Conservation (phyloP, 30 jellyfish, hydroid and myxozoan genomes). For the Catostylus mosaicus region DNA sequence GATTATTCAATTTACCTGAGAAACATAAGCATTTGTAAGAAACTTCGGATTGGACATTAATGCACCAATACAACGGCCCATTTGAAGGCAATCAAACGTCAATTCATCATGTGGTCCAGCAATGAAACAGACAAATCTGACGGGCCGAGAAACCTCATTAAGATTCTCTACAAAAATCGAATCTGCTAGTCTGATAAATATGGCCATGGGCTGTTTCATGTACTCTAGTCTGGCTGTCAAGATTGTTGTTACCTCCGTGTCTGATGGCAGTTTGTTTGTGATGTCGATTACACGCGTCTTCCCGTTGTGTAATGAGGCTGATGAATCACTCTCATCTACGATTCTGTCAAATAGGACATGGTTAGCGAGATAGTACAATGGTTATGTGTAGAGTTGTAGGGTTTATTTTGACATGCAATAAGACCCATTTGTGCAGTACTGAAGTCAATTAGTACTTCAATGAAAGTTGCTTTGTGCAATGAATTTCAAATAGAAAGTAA, state of each 20-base stretch:
- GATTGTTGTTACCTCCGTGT: conserved; percentile 73
- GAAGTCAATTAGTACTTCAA: too few relatives aligned
- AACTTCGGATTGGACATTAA: conserved; percentile 67
- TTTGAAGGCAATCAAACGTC: conserved; percentile 43
- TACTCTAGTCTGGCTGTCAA: conserved; percentile 68
- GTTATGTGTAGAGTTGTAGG: too few relatives aligned
- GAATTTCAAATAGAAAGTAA: too few relatives aligned
- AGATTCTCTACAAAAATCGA: conserved; percentile 48
- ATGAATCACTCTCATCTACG: conserved; percentile 10
- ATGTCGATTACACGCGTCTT: conserved; percentile 22
- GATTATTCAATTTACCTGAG: conserved; percentile 47
- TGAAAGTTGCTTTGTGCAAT: too few relatives aligned
- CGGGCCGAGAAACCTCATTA: conserved; percentile 77
- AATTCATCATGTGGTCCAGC: conserved; percentile 64
- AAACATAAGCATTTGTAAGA: conserved; percentile 50
- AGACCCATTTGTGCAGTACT: too few relatives aligned
- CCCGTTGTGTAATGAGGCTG: background rate
- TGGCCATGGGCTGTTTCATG: conserved; percentile 57
- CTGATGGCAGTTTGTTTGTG: conserved; percentile 45
- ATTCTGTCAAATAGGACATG: conserved; percentile 19
- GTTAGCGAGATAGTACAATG: too few relatives aligned
- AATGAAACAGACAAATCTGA: conserved; percentile 62
- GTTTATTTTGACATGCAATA: too few relatives aligned
- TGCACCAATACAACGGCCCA: conserved; percentile 79
- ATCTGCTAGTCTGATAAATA: conserved; percentile 57